A percentile compares a stretch with the other conserved stretches of the same genome.
These are phyloP conservation scores for Amphipyra tragopoginis DNA, from an alignment of 2,888 invertebrate genomes.

Conservation along the genomic window DNA sequence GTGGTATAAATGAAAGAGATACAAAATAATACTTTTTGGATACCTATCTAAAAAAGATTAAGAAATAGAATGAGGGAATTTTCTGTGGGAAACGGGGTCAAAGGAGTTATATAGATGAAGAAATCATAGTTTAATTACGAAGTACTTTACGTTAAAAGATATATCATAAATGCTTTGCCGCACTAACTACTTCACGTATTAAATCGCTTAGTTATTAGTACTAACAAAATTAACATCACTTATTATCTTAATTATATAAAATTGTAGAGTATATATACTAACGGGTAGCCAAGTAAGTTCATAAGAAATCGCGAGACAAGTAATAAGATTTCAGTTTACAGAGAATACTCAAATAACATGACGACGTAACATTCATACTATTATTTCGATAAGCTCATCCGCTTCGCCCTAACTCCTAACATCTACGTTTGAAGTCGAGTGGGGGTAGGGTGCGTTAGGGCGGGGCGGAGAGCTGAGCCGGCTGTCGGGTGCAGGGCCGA, in stretches of 20 bases:
- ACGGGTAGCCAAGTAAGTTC: conserved; percentile 45
- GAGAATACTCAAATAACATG: conserved; percentile 74
- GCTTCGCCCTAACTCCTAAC: conserved; percentile 89
- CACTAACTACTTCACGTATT: conserved; percentile 70
- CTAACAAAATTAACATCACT: conserved; percentile 49
- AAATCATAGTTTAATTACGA: conserved; percentile 30
- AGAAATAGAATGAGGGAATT: conserved; percentile 32
- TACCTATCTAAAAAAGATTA: conserved; percentile 52
- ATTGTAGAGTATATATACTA: conserved; percentile 38
- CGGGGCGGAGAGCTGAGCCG: conserved; percentile 84
- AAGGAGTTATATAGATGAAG: conserved; percentile 32
- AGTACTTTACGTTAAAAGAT: conserved; percentile 42
- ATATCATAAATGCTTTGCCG: conserved; percentile 74
- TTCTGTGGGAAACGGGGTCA: conserved; percentile 26
- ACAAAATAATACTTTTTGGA: conserved; percentile 46
- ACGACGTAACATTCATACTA: conserved; percentile 76
- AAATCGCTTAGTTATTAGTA: conserved; percentile 43
- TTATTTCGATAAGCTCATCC: conserved; percentile 78
- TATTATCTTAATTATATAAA: conserved; percentile 31
- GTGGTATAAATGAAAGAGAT: conserved; percentile 79
- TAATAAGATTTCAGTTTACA: conserved; percentile 63
- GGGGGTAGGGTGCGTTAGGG: conserved; percentile 71
- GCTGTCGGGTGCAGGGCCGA: conserved; percentile 93
- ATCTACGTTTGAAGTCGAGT: conserved; percentile 54
- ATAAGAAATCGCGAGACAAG: conserved; percentile 47